phyloP scores from a whole-genome alignment of 2,797 vertebrate species.

The Rousettus madagascariensis region DNA sequence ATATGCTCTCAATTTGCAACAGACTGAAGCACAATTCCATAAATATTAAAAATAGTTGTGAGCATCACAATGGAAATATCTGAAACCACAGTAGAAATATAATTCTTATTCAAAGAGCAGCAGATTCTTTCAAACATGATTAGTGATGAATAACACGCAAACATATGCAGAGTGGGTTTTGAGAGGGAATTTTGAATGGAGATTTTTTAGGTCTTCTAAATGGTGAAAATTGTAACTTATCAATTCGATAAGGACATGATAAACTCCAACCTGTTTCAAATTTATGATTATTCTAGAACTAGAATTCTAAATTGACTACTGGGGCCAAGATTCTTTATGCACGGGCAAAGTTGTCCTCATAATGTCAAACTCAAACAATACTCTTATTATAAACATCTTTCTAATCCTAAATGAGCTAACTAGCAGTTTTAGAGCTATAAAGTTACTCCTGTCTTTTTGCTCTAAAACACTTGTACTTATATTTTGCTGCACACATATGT shows the following conservation, averaged over 20 bases:
- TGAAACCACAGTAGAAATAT: conserved; percentile 74
- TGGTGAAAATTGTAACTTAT: conserved; percentile 19
- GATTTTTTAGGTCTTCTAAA: neutral
- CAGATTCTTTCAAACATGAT: conserved; percentile 61
- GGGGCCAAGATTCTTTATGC: neutral
- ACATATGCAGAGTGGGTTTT: neutral
- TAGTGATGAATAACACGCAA: conserved; percentile 37
- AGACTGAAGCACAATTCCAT: conserved; percentile 78
- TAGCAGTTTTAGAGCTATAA: neutral
- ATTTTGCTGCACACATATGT: rapidly evolving
- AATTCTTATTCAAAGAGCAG: conserved; percentile 67
- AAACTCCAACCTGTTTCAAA: neutral
- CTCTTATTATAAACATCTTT: neutral
- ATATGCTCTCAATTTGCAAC: conserved; percentile 84
- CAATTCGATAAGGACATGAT: neutral
- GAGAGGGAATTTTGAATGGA: conserved; percentile 31
- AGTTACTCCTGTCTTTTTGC: neutral
- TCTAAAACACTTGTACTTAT: neutral
- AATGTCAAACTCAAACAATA: neutral
- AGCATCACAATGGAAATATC: conserved; percentile 78
- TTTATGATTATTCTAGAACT: neutral
- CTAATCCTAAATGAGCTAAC: neutral
- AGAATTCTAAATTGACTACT: neutral
- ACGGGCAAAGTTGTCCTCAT: neutral
- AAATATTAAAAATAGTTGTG: conserved; percentile 85